Evolutionary conservation across 2,888 invertebrate genomes (phyloP).

Genomic region (Drepanosiphum platanoidis): DNA sequence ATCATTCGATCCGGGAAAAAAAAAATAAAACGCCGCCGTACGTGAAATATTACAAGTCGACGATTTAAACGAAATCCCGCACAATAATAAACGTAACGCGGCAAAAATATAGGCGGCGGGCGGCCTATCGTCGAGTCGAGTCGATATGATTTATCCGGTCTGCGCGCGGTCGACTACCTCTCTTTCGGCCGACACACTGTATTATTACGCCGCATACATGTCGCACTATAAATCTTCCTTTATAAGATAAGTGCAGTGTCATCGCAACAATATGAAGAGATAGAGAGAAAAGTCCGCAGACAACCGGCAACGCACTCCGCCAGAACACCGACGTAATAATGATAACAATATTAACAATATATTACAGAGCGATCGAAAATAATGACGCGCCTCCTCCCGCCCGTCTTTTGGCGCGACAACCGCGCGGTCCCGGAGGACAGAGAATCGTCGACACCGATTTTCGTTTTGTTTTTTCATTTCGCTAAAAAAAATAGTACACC

Average conservation of each 20-base stretch:
- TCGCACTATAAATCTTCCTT: constrained; percentile 38
- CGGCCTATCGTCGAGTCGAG: too few species aligned
- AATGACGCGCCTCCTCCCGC: not conserved
- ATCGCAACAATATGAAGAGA: constrained; percentile 22
- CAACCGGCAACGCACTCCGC: not conserved
- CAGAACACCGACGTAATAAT: not conserved
- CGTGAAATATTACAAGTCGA: too few species aligned
- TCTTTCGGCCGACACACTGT: not conserved
- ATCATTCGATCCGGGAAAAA: too few species aligned
- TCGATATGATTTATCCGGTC: constrained; percentile 14
- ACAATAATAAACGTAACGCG: too few species aligned
- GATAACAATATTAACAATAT: not conserved
- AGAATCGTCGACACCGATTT: too few species aligned
- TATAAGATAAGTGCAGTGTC: constrained; percentile 50
- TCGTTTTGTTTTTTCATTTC: too few species aligned
- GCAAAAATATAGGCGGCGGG: too few species aligned
- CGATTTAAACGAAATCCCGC: too few species aligned
- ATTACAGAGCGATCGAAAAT: not conserved
- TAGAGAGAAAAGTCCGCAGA: not conserved
- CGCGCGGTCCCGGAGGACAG: too few species aligned
- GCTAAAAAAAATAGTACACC: too few species aligned
- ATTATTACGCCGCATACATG: not conserved
- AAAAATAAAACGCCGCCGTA: too few species aligned
- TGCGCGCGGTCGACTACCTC: not conserved
- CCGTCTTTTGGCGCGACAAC: too few species aligned